These are phyloP conservation scores for Prolemur simus DNA, from an alignment of 2,113 vertebrate genomes.

Conservation along the genomic window DNA sequence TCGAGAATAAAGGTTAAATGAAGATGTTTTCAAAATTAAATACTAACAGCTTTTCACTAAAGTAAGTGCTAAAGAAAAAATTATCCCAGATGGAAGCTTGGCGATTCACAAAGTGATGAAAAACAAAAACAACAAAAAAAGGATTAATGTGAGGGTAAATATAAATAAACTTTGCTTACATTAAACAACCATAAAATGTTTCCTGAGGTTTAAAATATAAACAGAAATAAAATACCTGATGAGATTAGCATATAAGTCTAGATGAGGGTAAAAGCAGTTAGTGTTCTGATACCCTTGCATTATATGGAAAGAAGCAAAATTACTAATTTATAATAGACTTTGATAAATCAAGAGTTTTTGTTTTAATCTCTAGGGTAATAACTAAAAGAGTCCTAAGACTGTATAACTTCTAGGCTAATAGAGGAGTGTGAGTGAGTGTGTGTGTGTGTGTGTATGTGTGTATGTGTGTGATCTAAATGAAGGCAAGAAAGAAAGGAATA, in stretches of 20 bases:
- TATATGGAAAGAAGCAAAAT: background rate
- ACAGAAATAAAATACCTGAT: background rate
- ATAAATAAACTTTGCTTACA: background rate
- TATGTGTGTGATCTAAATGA: background rate
- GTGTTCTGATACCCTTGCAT: background rate
- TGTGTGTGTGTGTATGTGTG: background rate
- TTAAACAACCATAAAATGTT: background rate
- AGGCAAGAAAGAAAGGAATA: background rate
- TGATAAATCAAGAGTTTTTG: background rate
- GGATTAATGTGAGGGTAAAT: background rate
- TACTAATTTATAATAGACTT: background rate
- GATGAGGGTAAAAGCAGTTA: background rate
- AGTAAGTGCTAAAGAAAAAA: background rate
- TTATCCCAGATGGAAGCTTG: background rate
- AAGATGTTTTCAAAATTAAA: background rate
- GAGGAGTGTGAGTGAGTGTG: background rate
- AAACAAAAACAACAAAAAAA: background rate
- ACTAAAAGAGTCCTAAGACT: background rate
- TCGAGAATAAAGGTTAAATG: background rate
- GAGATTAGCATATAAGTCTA: background rate
- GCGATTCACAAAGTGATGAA: background rate
- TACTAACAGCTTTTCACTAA: background rate
- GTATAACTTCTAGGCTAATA: background rate
- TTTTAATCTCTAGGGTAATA: background rate
- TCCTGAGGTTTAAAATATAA: background rate